phyloP scores from a whole-genome alignment of 2,888 invertebrate genomes.

The Heliconius aoede region DNA sequence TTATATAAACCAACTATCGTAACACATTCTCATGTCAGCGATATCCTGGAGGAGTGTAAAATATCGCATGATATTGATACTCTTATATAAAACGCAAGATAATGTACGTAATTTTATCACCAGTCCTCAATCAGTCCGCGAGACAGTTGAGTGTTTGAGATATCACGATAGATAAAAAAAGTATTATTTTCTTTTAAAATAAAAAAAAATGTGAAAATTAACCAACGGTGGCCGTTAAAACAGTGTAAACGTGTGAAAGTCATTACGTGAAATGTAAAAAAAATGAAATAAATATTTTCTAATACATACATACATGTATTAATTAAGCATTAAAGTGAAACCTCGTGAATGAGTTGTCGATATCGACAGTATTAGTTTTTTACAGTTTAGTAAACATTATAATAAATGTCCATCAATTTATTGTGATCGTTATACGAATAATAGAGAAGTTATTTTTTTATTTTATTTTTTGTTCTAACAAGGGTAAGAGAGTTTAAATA shows the following conservation, averaged over 20 bases:
- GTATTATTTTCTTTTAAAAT: neutral
- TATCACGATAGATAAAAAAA: conserved; percentile 3
- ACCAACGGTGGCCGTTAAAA: conserved; percentile 11
- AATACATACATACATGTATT: conserved; percentile 10
- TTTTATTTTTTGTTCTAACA: neutral
- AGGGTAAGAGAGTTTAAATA: neutral
- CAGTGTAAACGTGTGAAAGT: conserved; percentile 20
- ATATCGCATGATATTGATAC: conserved; percentile 29
- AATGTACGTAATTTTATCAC: conserved; percentile 34
- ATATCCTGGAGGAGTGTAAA: conserved; percentile 13
- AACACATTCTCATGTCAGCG: conserved; percentile 6
- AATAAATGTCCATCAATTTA: neutral
- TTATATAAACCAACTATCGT: neutral
- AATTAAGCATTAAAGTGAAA: conserved; percentile 22
- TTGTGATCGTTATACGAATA: neutral
- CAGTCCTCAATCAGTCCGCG: conserved; percentile 37
- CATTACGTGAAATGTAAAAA: conserved; percentile 1
- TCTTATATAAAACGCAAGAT: conserved; percentile 39
- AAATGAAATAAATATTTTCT: neutral
- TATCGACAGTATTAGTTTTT: conserved; percentile 1
- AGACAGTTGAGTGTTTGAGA: conserved; percentile 35
- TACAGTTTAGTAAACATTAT: neutral
- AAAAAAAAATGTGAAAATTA: neutral
- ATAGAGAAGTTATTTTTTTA: neutral
- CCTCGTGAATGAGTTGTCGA: conserved; percentile 7